phyloP scores from a whole-genome alignment of 1,140 invertebrate genomes.

The Ditylenchus dipsaci region DNA sequence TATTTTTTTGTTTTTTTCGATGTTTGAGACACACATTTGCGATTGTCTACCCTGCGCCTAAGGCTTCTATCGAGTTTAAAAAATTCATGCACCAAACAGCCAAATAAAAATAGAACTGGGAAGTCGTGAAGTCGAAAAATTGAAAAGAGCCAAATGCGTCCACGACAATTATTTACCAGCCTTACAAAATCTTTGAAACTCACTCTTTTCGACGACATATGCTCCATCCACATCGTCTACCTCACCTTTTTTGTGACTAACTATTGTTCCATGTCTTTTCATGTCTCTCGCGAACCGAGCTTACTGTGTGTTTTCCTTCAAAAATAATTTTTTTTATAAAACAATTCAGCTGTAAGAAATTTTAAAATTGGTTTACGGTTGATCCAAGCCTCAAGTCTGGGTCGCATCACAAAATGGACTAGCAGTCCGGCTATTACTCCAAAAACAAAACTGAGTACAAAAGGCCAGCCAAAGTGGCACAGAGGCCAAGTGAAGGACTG shows the following conservation, averaged over 20 bases:
- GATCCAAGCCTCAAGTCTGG: conserved; percentile 36
- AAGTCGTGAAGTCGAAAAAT: too few species aligned
- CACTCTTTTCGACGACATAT: background rate
- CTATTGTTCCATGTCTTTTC: background rate
- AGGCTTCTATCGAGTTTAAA: too few species aligned
- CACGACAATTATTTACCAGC: too few species aligned
- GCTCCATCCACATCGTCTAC: background rate
- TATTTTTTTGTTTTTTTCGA: too few species aligned
- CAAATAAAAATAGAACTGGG: too few species aligned
- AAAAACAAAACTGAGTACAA: conserved; percentile 31
- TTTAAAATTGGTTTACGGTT: conserved; percentile 19
- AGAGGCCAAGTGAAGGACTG: conserved; percentile 37
- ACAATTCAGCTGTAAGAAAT: background rate
- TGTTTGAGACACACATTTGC: too few species aligned
- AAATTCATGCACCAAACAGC: too few species aligned
- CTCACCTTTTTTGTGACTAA: background rate
- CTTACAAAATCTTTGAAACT: background rate
- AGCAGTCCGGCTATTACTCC: conserved; percentile 39
- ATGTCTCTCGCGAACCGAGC: background rate
- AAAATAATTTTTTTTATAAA: background rate
- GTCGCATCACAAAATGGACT: conserved; percentile 49
- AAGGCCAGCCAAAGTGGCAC: conserved; percentile 38
- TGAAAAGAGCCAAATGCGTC: too few species aligned
- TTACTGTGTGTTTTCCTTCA: background rate
- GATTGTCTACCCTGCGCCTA: too few species aligned